Evolutionary conservation across 2,113 vertebrate species (phyloP).

Genomic region (Eubucco bourcierii): DNA sequence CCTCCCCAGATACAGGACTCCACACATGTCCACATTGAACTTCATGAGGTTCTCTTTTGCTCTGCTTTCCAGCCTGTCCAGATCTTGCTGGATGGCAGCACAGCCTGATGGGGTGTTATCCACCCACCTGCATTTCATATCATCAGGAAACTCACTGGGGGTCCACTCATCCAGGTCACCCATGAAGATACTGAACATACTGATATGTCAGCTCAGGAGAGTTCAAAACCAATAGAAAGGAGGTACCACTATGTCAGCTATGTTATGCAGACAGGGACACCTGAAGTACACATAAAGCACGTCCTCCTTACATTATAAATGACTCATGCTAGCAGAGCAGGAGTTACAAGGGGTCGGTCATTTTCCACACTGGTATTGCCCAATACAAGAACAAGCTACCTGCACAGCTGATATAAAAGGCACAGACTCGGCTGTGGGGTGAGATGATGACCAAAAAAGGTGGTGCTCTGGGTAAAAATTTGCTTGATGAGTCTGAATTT

Average conservation of each 20-base stretch:
- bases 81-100: too few species aligned
- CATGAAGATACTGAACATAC: too few species aligned
- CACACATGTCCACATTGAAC: too few species aligned
- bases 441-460: neutral
- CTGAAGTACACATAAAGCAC: neutral
- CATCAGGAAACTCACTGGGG: too few species aligned
- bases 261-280: neutral
- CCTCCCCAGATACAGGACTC: too few species aligned
- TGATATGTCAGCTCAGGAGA: neutral
- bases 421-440: neutral
- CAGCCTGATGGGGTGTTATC: too few species aligned
- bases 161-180: too few species aligned
- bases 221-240: neutral
- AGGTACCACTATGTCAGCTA: neutral
- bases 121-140: too few species aligned
- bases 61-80: too few species aligned
- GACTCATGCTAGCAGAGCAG: neutral
- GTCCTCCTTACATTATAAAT: neutral
- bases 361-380: neutral
- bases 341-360: neutral
- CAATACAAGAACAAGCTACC: neutral
- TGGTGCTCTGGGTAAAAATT: neutral
- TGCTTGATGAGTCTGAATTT: neutral
- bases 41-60: too few species aligned
- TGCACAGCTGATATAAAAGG: neutral